Conservation (phyloP, 2,888 invertebrate genomes). For the Nymphalis urticae region DNA sequence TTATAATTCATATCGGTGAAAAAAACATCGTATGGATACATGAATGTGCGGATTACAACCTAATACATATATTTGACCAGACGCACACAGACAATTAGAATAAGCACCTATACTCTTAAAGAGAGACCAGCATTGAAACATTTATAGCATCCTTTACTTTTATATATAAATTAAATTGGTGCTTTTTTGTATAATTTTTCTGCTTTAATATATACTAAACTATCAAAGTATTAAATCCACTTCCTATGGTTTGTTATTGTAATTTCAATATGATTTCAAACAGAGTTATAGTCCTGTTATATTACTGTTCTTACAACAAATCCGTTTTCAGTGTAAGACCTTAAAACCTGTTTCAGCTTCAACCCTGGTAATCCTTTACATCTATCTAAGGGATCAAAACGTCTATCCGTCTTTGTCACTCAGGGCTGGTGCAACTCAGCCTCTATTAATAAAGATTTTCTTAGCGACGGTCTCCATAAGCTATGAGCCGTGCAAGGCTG, state of each 20-base stretch:
- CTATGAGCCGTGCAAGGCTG: constrained; percentile 35
- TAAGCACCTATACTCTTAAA: too few relatives aligned
- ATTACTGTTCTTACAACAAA: constrained; percentile 4
- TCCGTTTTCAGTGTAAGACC: constrained; percentile 30
- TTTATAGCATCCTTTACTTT: too few relatives aligned
- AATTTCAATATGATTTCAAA: background rate
- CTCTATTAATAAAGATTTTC: constrained; percentile 78
- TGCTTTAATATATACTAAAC: too few relatives aligned
- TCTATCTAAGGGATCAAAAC: constrained; percentile 46
- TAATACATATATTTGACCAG: too few relatives aligned
- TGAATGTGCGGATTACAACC: too few relatives aligned
- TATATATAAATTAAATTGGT: too few relatives aligned
- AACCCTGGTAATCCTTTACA: constrained; percentile 44
- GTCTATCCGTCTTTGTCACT: constrained; percentile 59
- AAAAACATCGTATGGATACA: too few relatives aligned
- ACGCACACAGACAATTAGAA: too few relatives aligned
- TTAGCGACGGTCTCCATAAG: constrained; percentile 55
- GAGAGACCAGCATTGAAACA: too few relatives aligned
- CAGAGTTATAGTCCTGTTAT: background rate
- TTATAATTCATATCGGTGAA: too few relatives aligned
- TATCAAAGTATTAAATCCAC: background rate
- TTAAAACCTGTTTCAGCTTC: constrained; percentile 35
- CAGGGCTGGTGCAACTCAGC: constrained; percentile 46
- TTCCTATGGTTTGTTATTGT: background rate
- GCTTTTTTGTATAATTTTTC: too few relatives aligned